Evolutionary conservation across 2,113 vertebrate species (phyloP), one percentile per base, ranked within the genome.

Genomic region (Polypterus senegalus): DNA sequence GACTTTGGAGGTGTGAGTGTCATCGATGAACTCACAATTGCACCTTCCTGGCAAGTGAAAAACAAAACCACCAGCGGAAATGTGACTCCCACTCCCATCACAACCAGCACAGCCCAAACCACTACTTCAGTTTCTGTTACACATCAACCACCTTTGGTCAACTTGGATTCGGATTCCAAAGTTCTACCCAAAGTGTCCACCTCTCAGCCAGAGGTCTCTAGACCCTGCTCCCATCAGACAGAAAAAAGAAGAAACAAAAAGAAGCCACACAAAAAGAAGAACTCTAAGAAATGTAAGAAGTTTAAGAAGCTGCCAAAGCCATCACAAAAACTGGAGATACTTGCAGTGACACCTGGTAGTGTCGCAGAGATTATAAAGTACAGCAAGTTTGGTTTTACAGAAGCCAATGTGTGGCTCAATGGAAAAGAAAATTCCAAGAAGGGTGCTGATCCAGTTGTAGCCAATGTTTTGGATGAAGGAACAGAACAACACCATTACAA

Each of bases 1-100:
- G 87, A 92, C 52, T 94, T 86, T 1, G 88, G 88, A 0, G 85
- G 85, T 52, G 76, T 84, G 58, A 85, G 87, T 5, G 70, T 88
- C 58, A 89, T 94, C 0, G 88, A 95, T n/a, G 48, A 75, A 60
- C 76, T 84, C 10, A 77, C 83, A 0, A 0, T 78, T 46, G 61
- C 71, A 49, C 71, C 83, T 47, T 58, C 70, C 9, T 65, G 47
- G 9, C 61, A 7, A 4, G 1, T 9, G 6, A 69, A 70, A 64
- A 51, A 6, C 49, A 7, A 6, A 7, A 51, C 6, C 49, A 51
- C 49, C 49, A 51, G 6, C 9, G 61, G 3, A 7, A 60, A 27
- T 60, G 71, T 57, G n/a, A 55, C 6, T 66, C 65, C 6, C 49
- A 9, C 49, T 74, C n/a, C 69, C 71, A 49, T 66, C 79, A 1